Conservation (phyloP, 2,113 vertebrate species). For the Catharus minimus region DNA sequence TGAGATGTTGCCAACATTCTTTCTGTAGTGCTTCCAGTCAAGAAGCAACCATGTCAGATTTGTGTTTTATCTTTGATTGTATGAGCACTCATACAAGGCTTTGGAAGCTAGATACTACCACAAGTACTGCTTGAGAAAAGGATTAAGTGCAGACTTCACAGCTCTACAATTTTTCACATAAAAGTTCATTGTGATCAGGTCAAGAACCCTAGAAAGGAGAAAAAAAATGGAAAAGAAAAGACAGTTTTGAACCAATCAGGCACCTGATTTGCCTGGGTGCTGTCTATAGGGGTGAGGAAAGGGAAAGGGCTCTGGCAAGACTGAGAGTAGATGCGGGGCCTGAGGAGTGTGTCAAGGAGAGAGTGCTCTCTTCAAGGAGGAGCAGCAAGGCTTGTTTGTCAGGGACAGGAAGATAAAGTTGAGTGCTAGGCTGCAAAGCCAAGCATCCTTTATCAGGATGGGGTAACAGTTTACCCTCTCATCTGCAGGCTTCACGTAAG, state of each 20-base stretch:
- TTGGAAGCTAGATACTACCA: background rate
- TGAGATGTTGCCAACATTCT: background rate
- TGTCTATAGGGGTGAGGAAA: background rate
- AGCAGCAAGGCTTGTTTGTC: background rate
- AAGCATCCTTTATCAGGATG: background rate
- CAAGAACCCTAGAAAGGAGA: background rate
- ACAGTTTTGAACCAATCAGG: background rate
- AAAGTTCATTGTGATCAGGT: background rate
- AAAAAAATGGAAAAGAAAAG: accelerated
- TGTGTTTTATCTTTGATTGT: background rate
- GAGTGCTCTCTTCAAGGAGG: background rate
- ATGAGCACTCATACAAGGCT: background rate
- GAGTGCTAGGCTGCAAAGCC: background rate
- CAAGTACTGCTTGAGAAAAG: background rate
- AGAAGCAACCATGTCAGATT: background rate
- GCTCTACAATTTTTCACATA: background rate
- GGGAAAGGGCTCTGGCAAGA: background rate
- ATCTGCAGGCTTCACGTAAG: background rate
- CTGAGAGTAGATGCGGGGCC: background rate
- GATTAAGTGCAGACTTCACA: background rate
- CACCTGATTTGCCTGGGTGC: background rate
- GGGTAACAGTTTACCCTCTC: background rate
- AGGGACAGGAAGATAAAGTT: background rate
- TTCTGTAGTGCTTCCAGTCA: background rate
- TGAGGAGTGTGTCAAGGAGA: background rate